Conservation (phyloP, 2,113 vertebrate genomes). For the Ageneiosus marmoratus region DNA sequence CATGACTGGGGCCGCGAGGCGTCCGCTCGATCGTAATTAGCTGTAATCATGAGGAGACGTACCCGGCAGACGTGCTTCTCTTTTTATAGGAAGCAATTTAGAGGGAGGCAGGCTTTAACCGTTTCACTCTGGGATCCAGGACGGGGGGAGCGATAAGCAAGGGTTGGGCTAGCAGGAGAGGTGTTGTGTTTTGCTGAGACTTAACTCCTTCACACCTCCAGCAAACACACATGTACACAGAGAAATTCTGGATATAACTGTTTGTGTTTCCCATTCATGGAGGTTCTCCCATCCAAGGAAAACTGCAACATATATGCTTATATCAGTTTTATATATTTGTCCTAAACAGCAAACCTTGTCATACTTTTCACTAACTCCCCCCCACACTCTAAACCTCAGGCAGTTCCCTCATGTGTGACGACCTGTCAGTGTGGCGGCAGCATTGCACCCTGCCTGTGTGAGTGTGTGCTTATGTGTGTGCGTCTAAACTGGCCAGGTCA, state of each 20-base stretch:
- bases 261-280: slow-evolving; percentile 22
- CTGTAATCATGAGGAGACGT: slow-evolving; percentile 85
- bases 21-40: slow-evolving; percentile 92
- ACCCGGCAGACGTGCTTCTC: slow-evolving; percentile 74
- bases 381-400: slow-evolving; percentile 54
- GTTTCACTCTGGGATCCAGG: slow-evolving; percentile 58
- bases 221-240: slow-evolving; percentile 21
- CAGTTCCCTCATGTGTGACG: slow-evolving; percentile 78
- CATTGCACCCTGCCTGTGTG: slow-evolving; percentile 64
- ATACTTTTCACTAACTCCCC: slow-evolving; percentile 31
- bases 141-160: slow-evolving; percentile 11
- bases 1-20: slow-evolving; percentile 82
- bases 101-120: slow-evolving; percentile 79
- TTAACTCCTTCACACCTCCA: slow-evolving; percentile 31
- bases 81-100: slow-evolving; percentile 85
- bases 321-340: slow-evolving; percentile 29
- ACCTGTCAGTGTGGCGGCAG: slow-evolving; percentile 79
- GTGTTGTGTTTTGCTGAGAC: slow-evolving; percentile 38
- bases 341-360: slow-evolving; percentile 18
- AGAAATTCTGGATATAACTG: slow-evolving; percentile 1
- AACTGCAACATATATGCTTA: slow-evolving; percentile 4
- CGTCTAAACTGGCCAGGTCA: slow-evolving; percentile 51
- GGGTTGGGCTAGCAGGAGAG: slow-evolving; percentile 20
- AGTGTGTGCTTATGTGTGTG: slow-evolving; percentile 37
- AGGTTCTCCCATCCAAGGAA: slow-evolving; percentile 13